phyloP scores from a whole-genome alignment of 1,140 invertebrate genomes.

The Pseudomyrmex flavicornis region DNA sequence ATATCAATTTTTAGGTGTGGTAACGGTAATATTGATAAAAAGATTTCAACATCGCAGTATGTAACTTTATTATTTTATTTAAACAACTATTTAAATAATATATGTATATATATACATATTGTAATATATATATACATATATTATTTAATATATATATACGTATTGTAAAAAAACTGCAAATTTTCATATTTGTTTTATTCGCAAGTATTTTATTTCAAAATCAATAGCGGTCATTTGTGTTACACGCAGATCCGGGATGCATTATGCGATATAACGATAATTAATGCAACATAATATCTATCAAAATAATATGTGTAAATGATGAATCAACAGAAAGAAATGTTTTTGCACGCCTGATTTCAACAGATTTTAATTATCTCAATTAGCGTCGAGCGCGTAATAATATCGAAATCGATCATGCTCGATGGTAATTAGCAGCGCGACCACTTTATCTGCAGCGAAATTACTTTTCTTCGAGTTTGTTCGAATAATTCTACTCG shows the following conservation, averaged over 20 bases:
- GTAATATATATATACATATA: not conserved
- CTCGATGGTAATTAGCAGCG: not conserved
- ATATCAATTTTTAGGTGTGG: too few relatives aligned
- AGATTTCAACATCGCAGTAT: too few relatives aligned
- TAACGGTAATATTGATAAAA: too few relatives aligned
- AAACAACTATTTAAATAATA: too few relatives aligned
- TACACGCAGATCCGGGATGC: not conserved
- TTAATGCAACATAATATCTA: conserved; percentile 2
- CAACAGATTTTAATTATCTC: conserved; percentile 27
- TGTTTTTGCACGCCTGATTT: not conserved
- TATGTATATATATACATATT: too few relatives aligned
- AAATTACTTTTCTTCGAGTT: not conserved
- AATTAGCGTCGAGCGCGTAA: conserved; percentile 3
- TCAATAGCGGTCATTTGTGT: not conserved
- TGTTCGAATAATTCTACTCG: not conserved
- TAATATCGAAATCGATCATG: conserved; percentile 32
- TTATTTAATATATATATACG: not conserved
- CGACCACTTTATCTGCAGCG: not conserved
- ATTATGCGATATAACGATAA: not conserved
- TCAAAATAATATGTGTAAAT: not conserved
- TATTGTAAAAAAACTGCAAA: not conserved
- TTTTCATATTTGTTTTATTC: not conserved
- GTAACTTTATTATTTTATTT: not conserved
- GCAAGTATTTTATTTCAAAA: not conserved
- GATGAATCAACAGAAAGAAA: not conserved